Conservation (phyloP, 2,113 vertebrate species). For the Pheucticus melanocephalus region DNA sequence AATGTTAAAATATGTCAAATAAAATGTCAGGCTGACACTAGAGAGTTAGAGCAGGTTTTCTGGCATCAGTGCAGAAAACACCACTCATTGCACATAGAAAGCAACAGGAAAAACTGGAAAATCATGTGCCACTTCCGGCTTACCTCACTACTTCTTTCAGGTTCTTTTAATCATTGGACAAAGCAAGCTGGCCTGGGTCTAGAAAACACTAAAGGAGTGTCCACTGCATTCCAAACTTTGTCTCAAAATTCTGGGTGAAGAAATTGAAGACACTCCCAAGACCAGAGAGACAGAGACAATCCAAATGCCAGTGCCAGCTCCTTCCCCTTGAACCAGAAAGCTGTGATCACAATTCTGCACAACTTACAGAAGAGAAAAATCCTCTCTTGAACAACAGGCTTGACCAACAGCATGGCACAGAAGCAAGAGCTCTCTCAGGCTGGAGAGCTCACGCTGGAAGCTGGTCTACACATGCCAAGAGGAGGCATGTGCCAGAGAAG, state of each 20-base stretch:
- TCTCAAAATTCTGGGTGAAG: conserved; percentile 79
- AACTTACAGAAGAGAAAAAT: conserved; percentile 49
- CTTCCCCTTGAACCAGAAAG: conserved; percentile 85
- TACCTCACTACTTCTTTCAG: background rate
- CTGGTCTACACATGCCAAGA: rapidly evolving
- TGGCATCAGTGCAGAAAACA: background rate
- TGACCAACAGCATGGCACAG: background rate
- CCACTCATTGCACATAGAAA: background rate
- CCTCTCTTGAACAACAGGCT: background rate
- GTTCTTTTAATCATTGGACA: background rate
- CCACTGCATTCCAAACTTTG: conserved; percentile 80
- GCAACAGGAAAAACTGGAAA: background rate
- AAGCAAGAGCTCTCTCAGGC: background rate
- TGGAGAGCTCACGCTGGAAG: background rate
- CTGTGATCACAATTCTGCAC: conserved; percentile 81
- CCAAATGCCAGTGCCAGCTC: conserved; percentile 81
- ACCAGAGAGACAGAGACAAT: conserved; percentile 75
- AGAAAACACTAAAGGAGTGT: conserved; percentile 48
- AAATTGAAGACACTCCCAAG: conserved; percentile 85
- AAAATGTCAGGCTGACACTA: background rate
- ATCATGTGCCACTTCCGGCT: background rate
- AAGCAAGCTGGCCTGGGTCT: background rate
- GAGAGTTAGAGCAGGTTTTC: background rate
- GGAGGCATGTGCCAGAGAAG: background rate
- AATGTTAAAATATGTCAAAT: background rate